Conservation (phyloP, 2,888 invertebrate genomes). For the Melinopterus prodromus region DNA sequence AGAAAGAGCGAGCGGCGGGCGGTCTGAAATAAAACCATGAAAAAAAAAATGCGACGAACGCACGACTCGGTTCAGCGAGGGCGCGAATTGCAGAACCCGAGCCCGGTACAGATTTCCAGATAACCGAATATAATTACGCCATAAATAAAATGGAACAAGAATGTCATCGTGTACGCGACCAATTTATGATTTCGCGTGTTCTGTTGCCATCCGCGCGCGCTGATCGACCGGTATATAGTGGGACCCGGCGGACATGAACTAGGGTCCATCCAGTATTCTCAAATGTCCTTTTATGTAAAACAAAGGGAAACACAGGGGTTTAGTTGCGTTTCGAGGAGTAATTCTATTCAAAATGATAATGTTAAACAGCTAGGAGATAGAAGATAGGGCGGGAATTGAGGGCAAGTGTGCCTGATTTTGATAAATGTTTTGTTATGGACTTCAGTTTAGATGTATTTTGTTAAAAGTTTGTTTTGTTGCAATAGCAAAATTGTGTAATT, state of each 20-base stretch:
- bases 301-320: not conserved
- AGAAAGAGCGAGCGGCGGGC: conserved; percentile 32
- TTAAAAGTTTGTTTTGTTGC: too few relatives aligned
- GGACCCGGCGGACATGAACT: conserved; percentile 13
- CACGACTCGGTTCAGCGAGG: conserved; percentile 28
- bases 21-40: conserved; percentile 42
- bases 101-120: conserved; percentile 47
- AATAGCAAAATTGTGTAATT: too few relatives aligned
- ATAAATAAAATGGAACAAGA: conserved; percentile 51
- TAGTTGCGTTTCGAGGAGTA: too few relatives aligned
- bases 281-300: conserved; percentile 16
- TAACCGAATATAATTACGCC: conserved; percentile 50
- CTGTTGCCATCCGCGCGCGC: conserved; percentile 44
- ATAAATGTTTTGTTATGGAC: too few relatives aligned
- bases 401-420: too few relatives aligned
- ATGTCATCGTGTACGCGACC: conserved; percentile 50
- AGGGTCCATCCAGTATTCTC: not conserved
- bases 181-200: conserved; percentile 52
- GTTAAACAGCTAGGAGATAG: too few relatives aligned
- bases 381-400: too few relatives aligned
- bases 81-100: conserved; percentile 37
- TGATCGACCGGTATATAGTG: conserved; percentile 7
- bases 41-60: conserved; percentile 40
- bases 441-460: too few relatives aligned
- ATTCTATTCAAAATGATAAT: too few relatives aligned